These are phyloP conservation scores for Thamnophis elegans DNA, from an alignment of 2,797 vertebrate genomes.

Conservation along the genomic window DNA sequence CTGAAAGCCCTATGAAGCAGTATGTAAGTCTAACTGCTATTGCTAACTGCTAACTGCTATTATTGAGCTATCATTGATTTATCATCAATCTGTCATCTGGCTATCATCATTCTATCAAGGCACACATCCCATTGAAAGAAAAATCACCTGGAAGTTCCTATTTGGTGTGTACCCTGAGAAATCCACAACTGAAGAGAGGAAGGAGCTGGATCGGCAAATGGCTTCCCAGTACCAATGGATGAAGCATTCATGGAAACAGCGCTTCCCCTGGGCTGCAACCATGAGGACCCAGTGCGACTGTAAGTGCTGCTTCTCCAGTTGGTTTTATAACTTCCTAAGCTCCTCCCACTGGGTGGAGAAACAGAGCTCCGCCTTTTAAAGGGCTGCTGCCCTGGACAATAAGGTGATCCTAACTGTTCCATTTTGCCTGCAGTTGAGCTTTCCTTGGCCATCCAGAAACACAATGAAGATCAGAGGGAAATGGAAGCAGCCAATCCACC, in stretches of 20 bases:
- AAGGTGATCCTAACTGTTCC: background rate
- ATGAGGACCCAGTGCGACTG: constrained; percentile 44
- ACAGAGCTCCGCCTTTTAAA: background rate
- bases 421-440: constrained; percentile 21
- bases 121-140: constrained; percentile 72
- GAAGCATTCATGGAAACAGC: constrained; percentile 79
- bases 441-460: constrained; percentile 23
- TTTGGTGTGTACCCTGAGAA: constrained; percentile 82
- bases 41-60: no score
- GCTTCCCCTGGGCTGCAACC: constrained; percentile 67
- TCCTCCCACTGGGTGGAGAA: background rate
- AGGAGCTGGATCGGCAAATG: constrained; percentile 75
- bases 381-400: background rate
- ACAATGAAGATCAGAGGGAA: constrained; percentile 6
- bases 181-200: constrained; percentile 77
- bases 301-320: background rate
- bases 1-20: no score
- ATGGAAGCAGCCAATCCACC: background rate
- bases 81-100: background rate
- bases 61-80: background rate
- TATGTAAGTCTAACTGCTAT: no score
- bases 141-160: constrained; percentile 79
- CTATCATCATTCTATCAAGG: constrained; percentile 46
- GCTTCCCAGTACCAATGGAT: constrained; percentile 74
- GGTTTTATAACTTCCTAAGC: background rate